These are phyloP conservation scores for Paedocypris micromegethes DNA, from an alignment of 2,797 vertebrate species.

Conservation along the genomic window DNA sequence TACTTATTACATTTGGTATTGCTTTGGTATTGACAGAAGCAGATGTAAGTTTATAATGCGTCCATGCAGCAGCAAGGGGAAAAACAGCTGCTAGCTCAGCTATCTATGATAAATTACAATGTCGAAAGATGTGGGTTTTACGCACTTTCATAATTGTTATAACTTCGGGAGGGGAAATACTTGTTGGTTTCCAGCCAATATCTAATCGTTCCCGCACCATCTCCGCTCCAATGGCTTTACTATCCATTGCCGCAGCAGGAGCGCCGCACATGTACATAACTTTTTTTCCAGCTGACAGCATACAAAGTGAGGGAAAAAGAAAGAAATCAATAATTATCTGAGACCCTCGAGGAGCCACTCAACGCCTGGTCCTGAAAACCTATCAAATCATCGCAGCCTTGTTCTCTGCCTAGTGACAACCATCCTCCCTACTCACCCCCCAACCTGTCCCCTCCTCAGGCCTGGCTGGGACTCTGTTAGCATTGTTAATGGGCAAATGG, in stretches of 20 bases:
- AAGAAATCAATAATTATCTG: constrained; percentile 68
- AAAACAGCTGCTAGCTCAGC: neutral
- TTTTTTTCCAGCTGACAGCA: constrained; percentile 54
- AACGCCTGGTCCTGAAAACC: constrained; percentile 62
- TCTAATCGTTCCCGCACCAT: neutral
- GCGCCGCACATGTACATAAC: constrained; percentile 56
- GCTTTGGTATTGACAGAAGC: no score
- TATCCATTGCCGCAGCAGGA: constrained; percentile 18
- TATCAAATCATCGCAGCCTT: constrained; percentile 65
- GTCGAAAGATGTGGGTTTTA: no score
- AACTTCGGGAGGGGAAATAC: constrained; percentile 7
- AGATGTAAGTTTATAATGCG: no score
- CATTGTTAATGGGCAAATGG: constrained; percentile 75
- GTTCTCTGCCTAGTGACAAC: constrained; percentile 72
- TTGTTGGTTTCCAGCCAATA: neutral
- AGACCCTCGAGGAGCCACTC: constrained; percentile 61
- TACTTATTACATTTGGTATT: no score
- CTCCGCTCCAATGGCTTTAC: neutral
- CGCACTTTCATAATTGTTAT: constrained; percentile 9
- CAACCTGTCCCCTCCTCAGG: constrained; percentile 48
- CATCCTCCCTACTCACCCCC: constrained; percentile 45
- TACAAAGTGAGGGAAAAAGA: constrained; percentile 36
- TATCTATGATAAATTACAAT: constrained; percentile 3
- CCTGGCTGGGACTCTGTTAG: constrained; percentile 63
- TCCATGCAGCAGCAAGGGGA: neutral